These are phyloP conservation scores for Podiceps cristatus DNA, from an alignment of 2,113 vertebrate genomes.

Conservation along the genomic window DNA sequence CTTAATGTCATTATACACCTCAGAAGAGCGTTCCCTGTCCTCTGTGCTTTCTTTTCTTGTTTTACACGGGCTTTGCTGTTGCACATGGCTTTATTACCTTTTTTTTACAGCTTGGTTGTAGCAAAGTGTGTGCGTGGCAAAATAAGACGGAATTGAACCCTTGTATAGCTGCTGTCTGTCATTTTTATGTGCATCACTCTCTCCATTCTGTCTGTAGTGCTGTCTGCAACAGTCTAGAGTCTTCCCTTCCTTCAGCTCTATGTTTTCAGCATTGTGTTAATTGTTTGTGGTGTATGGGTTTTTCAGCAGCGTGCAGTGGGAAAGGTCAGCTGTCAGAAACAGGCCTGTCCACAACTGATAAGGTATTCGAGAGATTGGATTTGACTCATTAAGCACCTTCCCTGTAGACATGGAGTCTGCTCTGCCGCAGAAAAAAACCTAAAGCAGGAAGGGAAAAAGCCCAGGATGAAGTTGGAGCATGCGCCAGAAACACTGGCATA, in stretches of 20 bases:
- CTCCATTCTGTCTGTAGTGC: not conserved
- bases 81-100: not conserved
- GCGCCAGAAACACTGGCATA: not conserved
- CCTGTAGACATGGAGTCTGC: constrained; percentile 41
- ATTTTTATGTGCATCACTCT: constrained; percentile 1
- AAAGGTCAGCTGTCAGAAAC: constrained; percentile 77
- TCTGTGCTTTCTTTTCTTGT: not conserved
- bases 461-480: not conserved
- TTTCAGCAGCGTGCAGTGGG: not conserved
- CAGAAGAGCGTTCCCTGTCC: not conserved
- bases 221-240: not conserved
- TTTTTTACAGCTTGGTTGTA: too few relatives aligned
- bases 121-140: not conserved
- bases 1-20: not conserved
- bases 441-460: not conserved
- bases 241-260: not conserved
- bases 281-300: constrained; percentile 61
- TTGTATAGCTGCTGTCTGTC: not conserved
- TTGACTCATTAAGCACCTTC: constrained; percentile 65
- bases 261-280: constrained; percentile 56
- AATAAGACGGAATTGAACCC: not conserved
- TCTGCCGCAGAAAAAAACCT: not conserved
- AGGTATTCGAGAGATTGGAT: constrained; percentile 65
- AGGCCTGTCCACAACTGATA: constrained; percentile 69
- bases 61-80: not conserved